Percentiles rank a stretch among this genome's conserved stretches.
phyloP scores from a whole-genome alignment of 2,797 vertebrate genomes.

The Ceryle rudis region DNA sequence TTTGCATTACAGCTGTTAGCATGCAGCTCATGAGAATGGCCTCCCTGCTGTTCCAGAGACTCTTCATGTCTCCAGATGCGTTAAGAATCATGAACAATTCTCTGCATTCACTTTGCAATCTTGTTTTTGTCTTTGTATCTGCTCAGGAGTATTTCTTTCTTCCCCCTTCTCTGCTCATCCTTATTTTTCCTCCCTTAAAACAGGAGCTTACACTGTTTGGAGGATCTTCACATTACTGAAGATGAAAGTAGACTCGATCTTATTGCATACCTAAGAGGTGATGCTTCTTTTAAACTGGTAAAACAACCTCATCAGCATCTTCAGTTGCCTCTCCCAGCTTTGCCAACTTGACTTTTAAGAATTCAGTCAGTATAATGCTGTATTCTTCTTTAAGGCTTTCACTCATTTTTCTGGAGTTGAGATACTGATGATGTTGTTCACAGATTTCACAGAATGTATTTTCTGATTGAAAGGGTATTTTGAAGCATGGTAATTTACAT shows the following conservation, averaged over 20 bases:
- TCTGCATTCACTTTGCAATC: background rate
- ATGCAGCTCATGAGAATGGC: background rate
- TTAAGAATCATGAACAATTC: background rate
- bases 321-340: background rate
- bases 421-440: background rate
- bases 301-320: slow-evolving; percentile 2
- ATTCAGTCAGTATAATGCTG: background rate
- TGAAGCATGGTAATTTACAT: background rate
- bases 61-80: background rate
- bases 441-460: background rate
- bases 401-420: background rate
- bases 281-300: background rate
- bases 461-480: background rate
- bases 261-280: background rate
- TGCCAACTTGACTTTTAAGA: background rate
- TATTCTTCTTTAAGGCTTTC: background rate
- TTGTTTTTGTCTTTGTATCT: background rate
- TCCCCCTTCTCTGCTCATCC: background rate
- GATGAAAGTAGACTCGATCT: background rate
- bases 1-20: background rate
- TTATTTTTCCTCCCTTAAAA: background rate
- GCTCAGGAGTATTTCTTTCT: background rate
- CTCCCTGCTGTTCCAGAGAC: background rate
- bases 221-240: background rate
- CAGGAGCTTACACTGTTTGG: background rate